phyloP scores from a whole-genome alignment of 2,113 vertebrate species.

The Bungarus multicinctus region DNA sequence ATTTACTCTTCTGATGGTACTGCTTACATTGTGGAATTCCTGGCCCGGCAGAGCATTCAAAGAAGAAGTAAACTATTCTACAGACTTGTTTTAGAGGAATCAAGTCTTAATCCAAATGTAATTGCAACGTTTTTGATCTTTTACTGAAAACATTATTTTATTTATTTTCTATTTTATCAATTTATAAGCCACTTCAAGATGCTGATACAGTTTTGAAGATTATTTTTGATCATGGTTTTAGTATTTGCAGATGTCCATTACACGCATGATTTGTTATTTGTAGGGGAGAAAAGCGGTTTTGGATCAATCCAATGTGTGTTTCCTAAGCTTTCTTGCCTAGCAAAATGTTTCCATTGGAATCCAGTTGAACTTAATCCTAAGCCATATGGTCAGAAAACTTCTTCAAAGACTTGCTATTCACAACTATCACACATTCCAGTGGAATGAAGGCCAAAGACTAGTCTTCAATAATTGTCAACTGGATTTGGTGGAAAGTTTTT shows the following conservation, averaged over 20 bases:
- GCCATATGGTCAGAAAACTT: background rate
- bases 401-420: background rate
- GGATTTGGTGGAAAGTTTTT: background rate
- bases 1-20: background rate
- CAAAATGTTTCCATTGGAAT: constrained; percentile 51
- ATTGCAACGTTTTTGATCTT: background rate
- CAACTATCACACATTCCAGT: background rate
- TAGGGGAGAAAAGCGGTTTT: constrained; percentile 49
- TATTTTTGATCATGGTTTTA: background rate
- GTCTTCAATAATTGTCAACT: background rate
- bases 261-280: constrained; percentile 10
- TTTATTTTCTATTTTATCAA: background rate
- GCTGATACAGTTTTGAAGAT: background rate
- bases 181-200: rapidly evolving
- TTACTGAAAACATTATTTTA: background rate
- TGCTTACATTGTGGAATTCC: background rate
- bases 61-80: background rate
- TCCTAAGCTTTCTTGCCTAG: constrained; percentile 43
- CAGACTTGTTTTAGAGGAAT: background rate
- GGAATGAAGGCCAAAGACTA: background rate
- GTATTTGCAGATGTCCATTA: background rate
- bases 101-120: background rate
- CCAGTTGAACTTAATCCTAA: constrained; percentile 5
- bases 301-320: constrained; percentile 44
- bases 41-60: background rate